Conservation (phyloP, 2,113 vertebrate genomes). For the Pterocles burchelli region DNA sequence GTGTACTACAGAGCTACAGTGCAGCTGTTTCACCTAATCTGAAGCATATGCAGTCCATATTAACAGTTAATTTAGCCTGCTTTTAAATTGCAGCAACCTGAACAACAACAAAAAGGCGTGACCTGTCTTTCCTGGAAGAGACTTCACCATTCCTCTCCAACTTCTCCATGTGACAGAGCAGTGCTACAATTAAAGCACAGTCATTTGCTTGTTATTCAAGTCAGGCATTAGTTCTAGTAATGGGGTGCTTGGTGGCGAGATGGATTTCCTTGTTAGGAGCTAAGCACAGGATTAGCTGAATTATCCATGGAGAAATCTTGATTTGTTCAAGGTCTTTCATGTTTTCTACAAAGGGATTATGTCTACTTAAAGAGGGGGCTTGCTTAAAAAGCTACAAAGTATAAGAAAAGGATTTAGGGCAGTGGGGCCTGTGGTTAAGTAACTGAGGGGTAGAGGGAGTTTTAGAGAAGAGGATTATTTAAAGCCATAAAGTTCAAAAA, state of each 20-base stretch:
- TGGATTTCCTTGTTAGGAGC: conserved; percentile 90
- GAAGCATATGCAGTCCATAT: conserved; percentile 66
- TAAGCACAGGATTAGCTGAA: conserved; percentile 89
- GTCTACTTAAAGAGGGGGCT: conserved; percentile 85
- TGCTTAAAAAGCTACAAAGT: conserved; percentile 88
- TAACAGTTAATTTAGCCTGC: conserved; percentile 75
- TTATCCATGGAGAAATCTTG: conserved; percentile 90
- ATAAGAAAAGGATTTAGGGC: conserved; percentile 88
- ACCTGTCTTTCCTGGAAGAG: conserved; percentile 73
- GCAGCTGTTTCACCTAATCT: conserved; percentile 67
- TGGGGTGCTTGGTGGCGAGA: conserved; percentile 84
- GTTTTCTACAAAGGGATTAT: conserved; percentile 91
- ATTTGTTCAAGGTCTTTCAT: conserved; percentile 93
- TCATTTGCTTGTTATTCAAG: conserved; percentile 89
- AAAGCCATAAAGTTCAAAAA: conserved; percentile 88
- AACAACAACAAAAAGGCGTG: conserved; percentile 74
- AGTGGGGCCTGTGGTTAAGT: conserved; percentile 83
- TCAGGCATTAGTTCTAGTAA: conserved; percentile 88
- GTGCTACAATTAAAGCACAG: conserved; percentile 85
- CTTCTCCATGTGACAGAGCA: conserved; percentile 80
- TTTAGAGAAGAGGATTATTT: conserved; percentile 88
- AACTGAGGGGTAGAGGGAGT: conserved; percentile 85
- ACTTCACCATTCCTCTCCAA: conserved; percentile 72
- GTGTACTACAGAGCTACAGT: conserved; percentile 44
- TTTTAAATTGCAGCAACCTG: conserved; percentile 63